phyloP scores from a whole-genome alignment of 1,140 invertebrate genomes.

The Penaeus japonicus region DNA sequence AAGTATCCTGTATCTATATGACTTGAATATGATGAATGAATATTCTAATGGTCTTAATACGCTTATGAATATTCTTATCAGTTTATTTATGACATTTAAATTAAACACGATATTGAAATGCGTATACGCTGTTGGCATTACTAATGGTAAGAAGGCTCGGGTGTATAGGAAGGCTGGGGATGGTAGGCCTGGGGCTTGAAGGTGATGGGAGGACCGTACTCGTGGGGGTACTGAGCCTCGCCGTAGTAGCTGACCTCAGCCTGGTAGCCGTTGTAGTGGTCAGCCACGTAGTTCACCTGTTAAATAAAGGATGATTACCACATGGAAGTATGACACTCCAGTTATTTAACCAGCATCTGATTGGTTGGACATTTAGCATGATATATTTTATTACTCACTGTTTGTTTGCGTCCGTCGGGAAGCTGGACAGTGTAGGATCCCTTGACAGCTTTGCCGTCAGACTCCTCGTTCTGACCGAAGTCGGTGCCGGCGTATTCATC shows the following conservation, averaged over 20 bases:
- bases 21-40: too few species aligned
- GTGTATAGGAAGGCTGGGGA: background rate
- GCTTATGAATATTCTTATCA: background rate
- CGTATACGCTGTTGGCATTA: background rate
- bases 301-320: too few species aligned
- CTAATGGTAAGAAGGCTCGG: slow-evolving; percentile 15
- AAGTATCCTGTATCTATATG: too few species aligned
- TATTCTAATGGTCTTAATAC: too few species aligned
- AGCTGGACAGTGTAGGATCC: slow-evolving; percentile 61
- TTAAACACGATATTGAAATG: background rate
- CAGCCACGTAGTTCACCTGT: slow-evolving; percentile 57
- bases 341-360: background rate
- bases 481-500: slow-evolving; percentile 62
- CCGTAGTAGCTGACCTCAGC: slow-evolving; percentile 60
- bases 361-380: background rate
- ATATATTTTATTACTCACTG: slow-evolving; percentile 62
- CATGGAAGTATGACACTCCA: background rate
- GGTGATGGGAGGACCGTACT: slow-evolving; percentile 45
- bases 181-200: slow-evolving; percentile 28
- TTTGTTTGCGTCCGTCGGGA: slow-evolving; percentile 63
- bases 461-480: slow-evolving; percentile 62
- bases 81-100: background rate
- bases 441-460: slow-evolving; percentile 61
- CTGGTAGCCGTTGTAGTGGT: slow-evolving; percentile 60
- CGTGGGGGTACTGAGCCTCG: slow-evolving; percentile 53